These are phyloP conservation scores for Euglossa dilemma DNA, from an alignment of 1,140 invertebrate species.

Conservation along the genomic window DNA sequence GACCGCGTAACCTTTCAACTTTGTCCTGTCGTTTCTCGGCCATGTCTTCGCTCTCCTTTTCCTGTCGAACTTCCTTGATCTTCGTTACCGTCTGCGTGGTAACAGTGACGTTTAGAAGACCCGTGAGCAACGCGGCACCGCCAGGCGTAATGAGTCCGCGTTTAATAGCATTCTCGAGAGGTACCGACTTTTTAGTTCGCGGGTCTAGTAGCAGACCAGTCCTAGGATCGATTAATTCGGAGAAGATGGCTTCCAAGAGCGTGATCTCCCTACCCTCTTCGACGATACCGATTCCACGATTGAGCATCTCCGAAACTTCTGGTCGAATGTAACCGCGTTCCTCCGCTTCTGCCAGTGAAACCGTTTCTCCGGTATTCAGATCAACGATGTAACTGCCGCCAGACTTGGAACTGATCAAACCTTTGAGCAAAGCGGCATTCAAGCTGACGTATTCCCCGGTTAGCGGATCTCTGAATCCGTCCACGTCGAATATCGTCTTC, in stretches of 20 bases:
- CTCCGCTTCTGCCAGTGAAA: slow-evolving; percentile 88
- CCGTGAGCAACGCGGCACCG: slow-evolving; percentile 92
- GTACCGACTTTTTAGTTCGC: slow-evolving; percentile 88
- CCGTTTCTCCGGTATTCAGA: slow-evolving; percentile 88
- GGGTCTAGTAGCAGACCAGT: slow-evolving; percentile 93
- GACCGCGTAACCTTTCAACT: background rate
- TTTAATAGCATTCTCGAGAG: slow-evolving; percentile 93
- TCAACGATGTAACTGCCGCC: slow-evolving; percentile 88
- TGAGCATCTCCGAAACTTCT: slow-evolving; percentile 93
- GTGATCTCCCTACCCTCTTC: slow-evolving; percentile 89
- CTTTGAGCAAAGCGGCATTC: slow-evolving; percentile 91
- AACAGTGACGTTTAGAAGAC: slow-evolving; percentile 91
- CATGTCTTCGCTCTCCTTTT: background rate
- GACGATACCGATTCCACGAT: slow-evolving; percentile 90
- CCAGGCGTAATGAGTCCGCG: slow-evolving; percentile 92
- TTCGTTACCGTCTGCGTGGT: slow-evolving; percentile 93
- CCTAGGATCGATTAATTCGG: slow-evolving; percentile 91
- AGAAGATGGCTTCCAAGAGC: slow-evolving; percentile 93
- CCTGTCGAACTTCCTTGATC: slow-evolving; percentile 88
- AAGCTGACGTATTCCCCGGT: slow-evolving; percentile 93
- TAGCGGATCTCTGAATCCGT: slow-evolving; percentile 93
- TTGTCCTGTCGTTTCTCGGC: background rate
- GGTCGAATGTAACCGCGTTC: slow-evolving; percentile 86
- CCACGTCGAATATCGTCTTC: slow-evolving; percentile 95
- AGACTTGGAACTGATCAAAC: slow-evolving; percentile 88